Base-by-base conservation (phyloP, 2,888 invertebrate genomes). In the Cephus nigrinus region DNA sequence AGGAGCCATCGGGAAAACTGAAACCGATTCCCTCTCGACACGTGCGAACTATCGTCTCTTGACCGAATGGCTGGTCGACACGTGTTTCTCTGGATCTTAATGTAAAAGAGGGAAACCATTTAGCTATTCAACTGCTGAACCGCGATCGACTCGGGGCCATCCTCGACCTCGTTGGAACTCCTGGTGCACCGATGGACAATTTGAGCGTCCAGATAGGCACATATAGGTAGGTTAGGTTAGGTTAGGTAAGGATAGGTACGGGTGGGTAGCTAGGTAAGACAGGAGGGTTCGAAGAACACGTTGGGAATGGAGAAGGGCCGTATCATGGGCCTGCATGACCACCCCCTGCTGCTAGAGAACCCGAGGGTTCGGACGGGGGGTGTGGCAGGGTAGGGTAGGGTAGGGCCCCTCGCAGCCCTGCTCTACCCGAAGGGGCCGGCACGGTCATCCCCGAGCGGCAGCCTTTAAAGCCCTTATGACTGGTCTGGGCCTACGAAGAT, bases 301-400 rank as follows among this genome's bases (percentile, higher is more conserved):
- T 71, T 71, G 71, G 75, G 73, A 72, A 69, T 77, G 74, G 80
- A 73, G 84, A 78, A 84, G 84, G 85, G 82, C 83, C 85, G 85
- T 84, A 88, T 88, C 87, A 82, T 86, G 82, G 81, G 80, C 81
- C 80, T 79, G 81, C 82, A 75, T 35, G 77, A 74, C 75, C 75
- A 82, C 80, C 87, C 84, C 87, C 88, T 77, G 87, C 85, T 87
- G 88, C 73, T 86, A 78, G 73, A 76, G 79, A 68, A 33, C 30
- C 30, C 71, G 71, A 71, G 71, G 71, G 71, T 71, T 23, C 79
- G 73, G 75, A 77, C 73, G 74, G 55, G 84, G 84, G 83, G 86
- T 83, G 83, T 83, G 82, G 83, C 83, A 80, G 80, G 82, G 69
- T 77, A 78, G 72, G 82, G 83, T 82, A 80, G 80, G 82, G 68